phyloP scores from a whole-genome alignment of 2,797 vertebrate genomes.

The Morelia viridis region DNA sequence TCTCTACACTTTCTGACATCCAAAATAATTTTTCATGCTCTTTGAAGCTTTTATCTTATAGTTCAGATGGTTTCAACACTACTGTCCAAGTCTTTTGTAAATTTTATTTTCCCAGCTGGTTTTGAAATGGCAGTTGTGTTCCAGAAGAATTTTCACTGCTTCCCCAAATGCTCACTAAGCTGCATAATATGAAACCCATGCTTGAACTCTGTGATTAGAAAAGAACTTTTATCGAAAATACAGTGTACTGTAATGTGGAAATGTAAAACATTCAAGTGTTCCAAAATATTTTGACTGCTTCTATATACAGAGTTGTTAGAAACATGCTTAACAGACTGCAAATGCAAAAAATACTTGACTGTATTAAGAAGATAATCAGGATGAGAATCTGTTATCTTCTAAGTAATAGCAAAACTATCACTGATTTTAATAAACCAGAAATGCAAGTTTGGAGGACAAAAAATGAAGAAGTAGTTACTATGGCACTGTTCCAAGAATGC shows the following conservation, averaged over 20 bases:
- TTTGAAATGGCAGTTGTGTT: conserved; percentile 35
- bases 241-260: fast-evolving
- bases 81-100: conserved; percentile 43
- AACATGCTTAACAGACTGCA: not conserved
- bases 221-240: not conserved
- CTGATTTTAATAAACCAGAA: not conserved
- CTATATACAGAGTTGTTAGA: not conserved
- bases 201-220: conserved; percentile 3
- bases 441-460: not conserved
- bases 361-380: not conserved
- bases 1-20: conserved; percentile 42
- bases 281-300: conserved; percentile 5
- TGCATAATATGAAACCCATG: conserved; percentile 12
- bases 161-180: conserved; percentile 51
- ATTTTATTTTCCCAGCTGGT: conserved; percentile 51
- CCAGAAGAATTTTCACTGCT: conserved; percentile 21
- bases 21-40: conserved; percentile 53
- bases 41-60: conserved; percentile 51
- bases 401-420: not conserved
- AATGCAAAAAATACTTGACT: not conserved
- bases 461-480: not conserved
- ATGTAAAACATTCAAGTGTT: not conserved
- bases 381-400: not conserved
- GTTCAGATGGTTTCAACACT: conserved; percentile 42
- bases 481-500: not conserved